These are phyloP conservation scores for Bradypodion pumilum DNA, from an alignment of 2,797 vertebrate species.

Conservation along the genomic window DNA sequence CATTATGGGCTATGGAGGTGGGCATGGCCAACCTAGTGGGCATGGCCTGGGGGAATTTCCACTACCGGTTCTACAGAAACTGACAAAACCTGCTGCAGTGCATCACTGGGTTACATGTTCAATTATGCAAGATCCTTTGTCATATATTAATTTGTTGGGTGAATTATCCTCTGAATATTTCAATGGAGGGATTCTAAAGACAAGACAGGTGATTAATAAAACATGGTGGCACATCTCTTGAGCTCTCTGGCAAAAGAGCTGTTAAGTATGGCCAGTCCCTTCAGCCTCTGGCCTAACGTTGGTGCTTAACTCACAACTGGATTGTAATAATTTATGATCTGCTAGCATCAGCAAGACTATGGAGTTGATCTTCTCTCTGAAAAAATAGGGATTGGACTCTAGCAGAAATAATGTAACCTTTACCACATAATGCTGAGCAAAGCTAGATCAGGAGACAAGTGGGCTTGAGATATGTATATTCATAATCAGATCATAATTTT, in stretches of 20 bases:
- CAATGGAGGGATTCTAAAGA: slow-evolving; percentile 11
- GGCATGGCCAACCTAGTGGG: too few species aligned
- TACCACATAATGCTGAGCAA: slow-evolving; percentile 8
- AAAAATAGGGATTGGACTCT: not conserved
- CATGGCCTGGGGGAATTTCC: too few species aligned
- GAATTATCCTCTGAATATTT: slow-evolving; percentile 22
- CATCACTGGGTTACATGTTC: too few species aligned
- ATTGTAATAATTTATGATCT: slow-evolving; percentile 33
- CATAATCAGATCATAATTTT: not conserved
- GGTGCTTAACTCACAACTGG: slow-evolving; percentile 24
- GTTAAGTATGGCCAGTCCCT: not conserved
- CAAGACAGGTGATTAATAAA: slow-evolving; percentile 32
- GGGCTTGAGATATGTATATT: not conserved
- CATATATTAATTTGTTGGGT: slow-evolving; percentile 23
- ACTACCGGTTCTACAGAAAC: too few species aligned
- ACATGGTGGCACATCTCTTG: slow-evolving; percentile 9
- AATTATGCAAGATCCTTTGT: slow-evolving; percentile 31
- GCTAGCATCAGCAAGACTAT: slow-evolving; percentile 5
- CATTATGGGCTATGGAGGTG: too few species aligned
- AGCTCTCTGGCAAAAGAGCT: not conserved
- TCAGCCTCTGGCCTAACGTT: slow-evolving; percentile 19
- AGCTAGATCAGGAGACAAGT: not conserved
- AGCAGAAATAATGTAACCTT: slow-evolving; percentile 13
- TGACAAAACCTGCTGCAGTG: too few species aligned
- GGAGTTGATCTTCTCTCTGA: slow-evolving; percentile 15